Percentiles rank a stretch among this genome's conserved stretches.
phyloP scores from a whole-genome alignment of 2,797 vertebrate genomes.

The Pseudochirops cupreus region DNA sequence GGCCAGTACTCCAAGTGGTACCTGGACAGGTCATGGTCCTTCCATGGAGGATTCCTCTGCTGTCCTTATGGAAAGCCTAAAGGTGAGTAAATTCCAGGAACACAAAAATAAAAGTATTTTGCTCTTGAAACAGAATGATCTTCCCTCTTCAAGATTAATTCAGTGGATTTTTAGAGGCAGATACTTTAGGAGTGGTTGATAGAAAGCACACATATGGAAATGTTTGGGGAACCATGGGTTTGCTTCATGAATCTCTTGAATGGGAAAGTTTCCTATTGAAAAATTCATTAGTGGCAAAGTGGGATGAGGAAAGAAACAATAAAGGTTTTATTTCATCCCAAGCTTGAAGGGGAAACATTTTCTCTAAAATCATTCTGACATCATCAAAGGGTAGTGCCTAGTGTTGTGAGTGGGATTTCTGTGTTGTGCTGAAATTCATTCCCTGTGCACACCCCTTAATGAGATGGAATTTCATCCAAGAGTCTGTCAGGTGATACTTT shows the following conservation, averaged over 20 bases:
- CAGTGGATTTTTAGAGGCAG: background rate
- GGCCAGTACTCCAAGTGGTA: slow-evolving; percentile 87
- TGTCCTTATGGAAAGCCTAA: slow-evolving; percentile 97
- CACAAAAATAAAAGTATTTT: background rate
- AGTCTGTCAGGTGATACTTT: background rate
- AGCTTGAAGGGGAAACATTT: slow-evolving; percentile 36
- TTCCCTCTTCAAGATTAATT: background rate
- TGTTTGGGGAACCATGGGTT: background rate
- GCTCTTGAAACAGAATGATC: background rate
- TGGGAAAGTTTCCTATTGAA: background rate
- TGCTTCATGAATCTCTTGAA: slow-evolving; percentile 14
- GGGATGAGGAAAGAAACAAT: background rate
- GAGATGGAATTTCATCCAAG: slow-evolving; percentile 49
- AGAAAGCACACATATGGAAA: background rate
- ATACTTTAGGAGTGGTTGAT: background rate
- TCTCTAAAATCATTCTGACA: slow-evolving; percentile 39
- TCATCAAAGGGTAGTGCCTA: background rate
- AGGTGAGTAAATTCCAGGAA: slow-evolving; percentile 86
- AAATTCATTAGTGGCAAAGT: slow-evolving; percentile 16
- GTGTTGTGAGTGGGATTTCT: slow-evolving; percentile 1
- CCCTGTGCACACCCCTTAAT: background rate
- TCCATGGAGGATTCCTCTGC: slow-evolving; percentile 96
- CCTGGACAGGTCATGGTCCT: slow-evolving; percentile 94
- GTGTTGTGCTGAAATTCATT: slow-evolving; percentile 44
- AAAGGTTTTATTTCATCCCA: slow-evolving; percentile 39